phyloP scores from a whole-genome alignment of 2,888 invertebrate genomes.

The Halictus ligatus region DNA sequence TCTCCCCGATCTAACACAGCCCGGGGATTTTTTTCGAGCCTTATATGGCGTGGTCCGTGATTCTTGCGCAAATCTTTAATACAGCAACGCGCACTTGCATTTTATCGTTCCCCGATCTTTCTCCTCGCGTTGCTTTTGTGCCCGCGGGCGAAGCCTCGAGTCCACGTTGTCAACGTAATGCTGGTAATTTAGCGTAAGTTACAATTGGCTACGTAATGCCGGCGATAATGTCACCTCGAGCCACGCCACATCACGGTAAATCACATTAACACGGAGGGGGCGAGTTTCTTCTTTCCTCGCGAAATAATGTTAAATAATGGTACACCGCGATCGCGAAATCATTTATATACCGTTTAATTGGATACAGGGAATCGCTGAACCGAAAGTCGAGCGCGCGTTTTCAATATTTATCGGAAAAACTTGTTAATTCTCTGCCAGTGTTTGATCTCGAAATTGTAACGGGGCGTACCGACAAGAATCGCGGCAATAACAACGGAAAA shows the following conservation, averaged over 20 bases:
- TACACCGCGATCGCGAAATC: too few relatives aligned
- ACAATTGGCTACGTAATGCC: constrained; percentile 51
- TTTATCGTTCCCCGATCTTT: constrained; percentile 68
- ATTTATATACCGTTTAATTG: background rate
- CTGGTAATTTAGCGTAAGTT: constrained; percentile 51
- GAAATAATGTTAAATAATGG: background rate
- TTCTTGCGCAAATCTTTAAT: constrained; percentile 67
- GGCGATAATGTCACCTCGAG: constrained; percentile 20
- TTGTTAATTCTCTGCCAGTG: background rate
- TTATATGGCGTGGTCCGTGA: constrained; percentile 56
- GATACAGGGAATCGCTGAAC: background rate
- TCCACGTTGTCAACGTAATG: constrained; percentile 33
- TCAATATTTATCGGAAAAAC: background rate
- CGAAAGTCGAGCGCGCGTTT: background rate
- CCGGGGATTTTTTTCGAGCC: constrained; percentile 35
- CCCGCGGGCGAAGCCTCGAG: constrained; percentile 64
- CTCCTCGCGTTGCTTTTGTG: constrained; percentile 54
- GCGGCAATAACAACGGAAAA: background rate
- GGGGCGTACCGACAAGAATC: background rate
- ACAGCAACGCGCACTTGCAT: constrained; percentile 55
- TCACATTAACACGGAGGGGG: background rate
- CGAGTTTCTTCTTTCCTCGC: background rate
- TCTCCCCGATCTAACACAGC: constrained; percentile 30
- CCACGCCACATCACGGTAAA: background rate
- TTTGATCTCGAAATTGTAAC: background rate